Evolutionary conservation across 2,113 vertebrate genomes (phyloP).

Genomic region (Merops nubicus): DNA sequence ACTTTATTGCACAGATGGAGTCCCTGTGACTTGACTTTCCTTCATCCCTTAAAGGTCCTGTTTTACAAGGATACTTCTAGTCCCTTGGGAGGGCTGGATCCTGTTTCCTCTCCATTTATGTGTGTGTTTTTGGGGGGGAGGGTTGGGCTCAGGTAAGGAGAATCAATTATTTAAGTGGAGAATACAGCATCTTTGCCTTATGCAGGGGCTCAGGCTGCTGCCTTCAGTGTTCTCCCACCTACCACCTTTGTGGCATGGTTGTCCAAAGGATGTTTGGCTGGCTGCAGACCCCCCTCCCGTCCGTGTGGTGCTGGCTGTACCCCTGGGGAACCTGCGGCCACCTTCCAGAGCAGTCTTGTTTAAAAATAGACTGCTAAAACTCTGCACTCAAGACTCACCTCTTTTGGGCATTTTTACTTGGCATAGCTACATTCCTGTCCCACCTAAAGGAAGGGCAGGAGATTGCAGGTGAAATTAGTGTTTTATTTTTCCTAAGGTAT

Average conservation of each 20-base stretch:
- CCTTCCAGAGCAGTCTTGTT: background rate
- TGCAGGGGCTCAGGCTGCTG: background rate
- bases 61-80: slow-evolving; percentile 53
- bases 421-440: accelerated
- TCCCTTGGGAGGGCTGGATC: background rate
- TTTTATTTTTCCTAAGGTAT: background rate
- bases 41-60: background rate
- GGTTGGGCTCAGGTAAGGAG: background rate
- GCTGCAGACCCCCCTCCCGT: background rate
- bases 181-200: background rate
- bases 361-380: background rate
- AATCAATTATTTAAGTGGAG: background rate
- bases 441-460: background rate
- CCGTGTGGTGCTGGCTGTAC: background rate
- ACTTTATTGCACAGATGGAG: slow-evolving; percentile 43
- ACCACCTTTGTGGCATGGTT: accelerated
- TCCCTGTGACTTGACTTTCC: background rate
- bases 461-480: background rate
- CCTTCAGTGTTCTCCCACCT: background rate
- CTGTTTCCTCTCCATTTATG: slow-evolving; percentile 6
- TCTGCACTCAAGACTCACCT: background rate
- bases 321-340: accelerated
- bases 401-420: background rate
- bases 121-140: accelerated
- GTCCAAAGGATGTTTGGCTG: background rate